Conservation (phyloP, 1,140 invertebrate species). For the Myzus persicae region DNA sequence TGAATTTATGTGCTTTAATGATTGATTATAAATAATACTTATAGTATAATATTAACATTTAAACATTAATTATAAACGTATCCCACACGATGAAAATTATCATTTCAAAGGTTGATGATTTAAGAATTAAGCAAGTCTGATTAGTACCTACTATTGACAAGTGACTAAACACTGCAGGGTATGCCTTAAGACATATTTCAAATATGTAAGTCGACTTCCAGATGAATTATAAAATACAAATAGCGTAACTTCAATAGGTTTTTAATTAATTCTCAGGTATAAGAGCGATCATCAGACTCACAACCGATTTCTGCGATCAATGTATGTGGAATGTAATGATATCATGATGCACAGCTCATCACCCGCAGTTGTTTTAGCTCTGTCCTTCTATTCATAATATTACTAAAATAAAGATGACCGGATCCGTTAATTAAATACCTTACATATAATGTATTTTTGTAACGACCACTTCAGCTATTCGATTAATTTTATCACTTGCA, state of each 20-base stretch:
- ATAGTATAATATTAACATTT: not conserved
- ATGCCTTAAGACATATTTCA: conserved; percentile 27
- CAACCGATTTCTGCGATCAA: conserved; percentile 23
- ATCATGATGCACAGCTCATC: not conserved
- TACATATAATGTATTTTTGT: not conserved
- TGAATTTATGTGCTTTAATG: not conserved
- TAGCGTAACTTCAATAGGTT: conserved; percentile 16
- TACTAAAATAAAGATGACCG: conserved; percentile 19
- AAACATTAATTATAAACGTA: not conserved
- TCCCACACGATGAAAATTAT: not conserved
- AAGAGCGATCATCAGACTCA: not conserved
- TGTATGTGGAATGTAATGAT: conserved; percentile 23
- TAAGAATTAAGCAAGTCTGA: not conserved
- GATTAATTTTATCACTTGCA: not conserved
- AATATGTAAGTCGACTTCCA: not conserved
- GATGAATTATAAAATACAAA: conserved; percentile 10
- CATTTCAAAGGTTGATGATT: not conserved
- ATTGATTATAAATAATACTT: not conserved
- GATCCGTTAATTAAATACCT: conserved; percentile 24
- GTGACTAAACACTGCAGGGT: not conserved
- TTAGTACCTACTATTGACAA: not conserved
- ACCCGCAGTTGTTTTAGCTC: conserved; percentile 4
- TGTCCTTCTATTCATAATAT: conserved; percentile 25
- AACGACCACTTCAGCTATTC: not conserved
- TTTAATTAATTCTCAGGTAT: conserved; percentile 35